A percentile compares a stretch with the other conserved stretches of the same genome.
These are phyloP conservation scores for Equus quagga DNA, from an alignment of 2,113 vertebrate genomes.

Conservation along the genomic window DNA sequence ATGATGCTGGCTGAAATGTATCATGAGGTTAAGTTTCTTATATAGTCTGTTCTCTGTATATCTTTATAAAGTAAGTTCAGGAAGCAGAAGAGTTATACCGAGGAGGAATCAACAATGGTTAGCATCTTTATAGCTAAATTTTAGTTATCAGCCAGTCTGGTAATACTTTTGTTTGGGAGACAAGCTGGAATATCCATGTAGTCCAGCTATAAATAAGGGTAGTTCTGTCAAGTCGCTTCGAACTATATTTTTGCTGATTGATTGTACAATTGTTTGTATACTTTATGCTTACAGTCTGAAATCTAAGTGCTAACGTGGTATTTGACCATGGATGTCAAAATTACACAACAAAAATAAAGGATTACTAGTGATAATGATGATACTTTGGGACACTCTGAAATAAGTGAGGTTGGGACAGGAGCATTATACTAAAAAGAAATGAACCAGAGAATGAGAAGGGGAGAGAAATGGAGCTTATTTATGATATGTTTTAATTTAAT, in stretches of 20 bases:
- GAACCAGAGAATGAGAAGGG: background rate
- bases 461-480: background rate
- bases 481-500: constrained; percentile 4
- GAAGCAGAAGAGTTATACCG: background rate
- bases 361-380: background rate
- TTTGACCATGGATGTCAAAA: background rate
- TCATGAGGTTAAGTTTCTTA: background rate
- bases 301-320: background rate
- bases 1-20: background rate
- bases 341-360: background rate
- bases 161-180: background rate
- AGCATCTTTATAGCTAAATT: background rate
- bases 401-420: background rate
- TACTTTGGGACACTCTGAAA: background rate
- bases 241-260: background rate
- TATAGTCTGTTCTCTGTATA: background rate
- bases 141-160: background rate
- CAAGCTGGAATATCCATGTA: background rate
- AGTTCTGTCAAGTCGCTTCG: background rate
- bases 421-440: background rate
- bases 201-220: background rate
- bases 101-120: background rate
- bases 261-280: background rate
- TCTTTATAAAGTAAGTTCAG: background rate
- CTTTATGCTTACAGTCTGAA: background rate